A percentile compares a stretch with the other conserved stretches of the same genome.
These are phyloP conservation scores for Zoanthus sansibaricus DNA, from an alignment of 92 coral and sea anemone genomes.

Conservation along the genomic window DNA sequence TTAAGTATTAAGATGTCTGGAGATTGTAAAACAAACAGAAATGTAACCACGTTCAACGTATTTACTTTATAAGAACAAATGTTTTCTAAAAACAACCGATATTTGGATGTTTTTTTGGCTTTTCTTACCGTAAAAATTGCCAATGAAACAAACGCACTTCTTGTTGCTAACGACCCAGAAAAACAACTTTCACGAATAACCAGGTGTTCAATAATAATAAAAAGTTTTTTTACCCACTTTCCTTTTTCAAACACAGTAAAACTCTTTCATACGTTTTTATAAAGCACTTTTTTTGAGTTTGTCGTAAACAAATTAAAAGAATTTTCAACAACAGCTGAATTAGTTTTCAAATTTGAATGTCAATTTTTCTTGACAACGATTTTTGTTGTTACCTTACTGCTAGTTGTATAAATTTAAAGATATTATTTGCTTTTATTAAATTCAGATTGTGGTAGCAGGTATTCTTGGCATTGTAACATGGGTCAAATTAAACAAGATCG, in stretches of 20 bases:
- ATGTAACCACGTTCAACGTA: not conserved
- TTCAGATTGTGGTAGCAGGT: conserved; percentile 59
- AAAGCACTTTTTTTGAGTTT: not conserved
- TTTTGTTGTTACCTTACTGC: not conserved
- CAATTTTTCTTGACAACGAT: not conserved
- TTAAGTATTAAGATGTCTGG: not conserved
- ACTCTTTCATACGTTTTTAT: not conserved
- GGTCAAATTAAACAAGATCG: conserved; percentile 66
- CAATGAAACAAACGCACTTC: not conserved
- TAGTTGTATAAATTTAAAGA: not conserved
- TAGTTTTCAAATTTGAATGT: not conserved
- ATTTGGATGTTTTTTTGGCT: not conserved
- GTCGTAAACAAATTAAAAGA: not conserved
- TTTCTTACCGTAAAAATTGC: not conserved
- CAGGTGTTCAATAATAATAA: not conserved
- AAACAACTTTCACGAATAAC: not conserved
- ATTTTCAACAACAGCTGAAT: not conserved
- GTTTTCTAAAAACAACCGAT: not conserved
- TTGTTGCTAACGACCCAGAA: not conserved
- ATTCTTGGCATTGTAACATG: conserved; percentile 75
- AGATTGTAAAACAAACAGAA: not conserved
- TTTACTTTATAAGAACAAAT: not conserved
- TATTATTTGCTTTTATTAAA: not conserved
- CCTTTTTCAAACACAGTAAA: not conserved
- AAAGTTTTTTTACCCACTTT: not conserved